Conservation (phyloP, 2,113 vertebrate genomes). For the Furnarius figulus region DNA sequence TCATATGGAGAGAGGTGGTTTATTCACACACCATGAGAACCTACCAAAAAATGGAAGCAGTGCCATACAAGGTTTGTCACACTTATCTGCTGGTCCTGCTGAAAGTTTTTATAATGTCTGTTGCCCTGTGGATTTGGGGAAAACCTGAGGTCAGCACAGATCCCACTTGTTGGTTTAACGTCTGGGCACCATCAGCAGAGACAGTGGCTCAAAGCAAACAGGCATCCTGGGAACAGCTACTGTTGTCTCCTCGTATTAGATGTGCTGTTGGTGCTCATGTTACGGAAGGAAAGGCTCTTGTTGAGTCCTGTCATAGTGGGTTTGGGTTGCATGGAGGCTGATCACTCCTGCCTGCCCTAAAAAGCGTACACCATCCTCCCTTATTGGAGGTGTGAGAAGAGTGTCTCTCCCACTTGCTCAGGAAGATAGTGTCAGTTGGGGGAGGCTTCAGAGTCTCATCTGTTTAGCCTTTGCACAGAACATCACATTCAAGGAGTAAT, state of each 20-base stretch:
- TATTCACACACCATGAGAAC: background rate
- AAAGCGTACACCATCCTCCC: background rate
- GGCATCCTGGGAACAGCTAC: background rate
- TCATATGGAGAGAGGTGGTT: background rate
- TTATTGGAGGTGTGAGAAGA: background rate
- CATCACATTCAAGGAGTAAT: slow-evolving; percentile 25
- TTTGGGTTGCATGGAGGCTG: background rate
- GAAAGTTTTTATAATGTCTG: background rate
- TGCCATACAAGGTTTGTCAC: background rate
- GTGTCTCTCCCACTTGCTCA: slow-evolving; percentile 13
- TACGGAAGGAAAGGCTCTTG: background rate
- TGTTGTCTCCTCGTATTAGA: background rate
- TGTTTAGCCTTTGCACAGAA: slow-evolving; percentile 14
- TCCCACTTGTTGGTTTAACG: background rate
- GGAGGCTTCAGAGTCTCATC: background rate
- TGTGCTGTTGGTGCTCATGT: background rate
- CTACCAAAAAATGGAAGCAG: background rate
- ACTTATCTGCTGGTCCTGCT: background rate
- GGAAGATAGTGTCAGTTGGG: background rate
- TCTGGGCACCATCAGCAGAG: background rate
- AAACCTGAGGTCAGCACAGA: background rate
- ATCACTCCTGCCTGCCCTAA: slow-evolving; percentile 9
- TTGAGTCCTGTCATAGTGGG: background rate
- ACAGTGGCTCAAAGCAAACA: slow-evolving; percentile 1
- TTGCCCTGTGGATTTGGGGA: background rate